Percentiles rank a stretch among this genome's conserved stretches.
These are phyloP conservation scores for Pterobdella sp. DNA, from an alignment of 2,888 invertebrate genomes.

Conservation along the genomic window DNA sequence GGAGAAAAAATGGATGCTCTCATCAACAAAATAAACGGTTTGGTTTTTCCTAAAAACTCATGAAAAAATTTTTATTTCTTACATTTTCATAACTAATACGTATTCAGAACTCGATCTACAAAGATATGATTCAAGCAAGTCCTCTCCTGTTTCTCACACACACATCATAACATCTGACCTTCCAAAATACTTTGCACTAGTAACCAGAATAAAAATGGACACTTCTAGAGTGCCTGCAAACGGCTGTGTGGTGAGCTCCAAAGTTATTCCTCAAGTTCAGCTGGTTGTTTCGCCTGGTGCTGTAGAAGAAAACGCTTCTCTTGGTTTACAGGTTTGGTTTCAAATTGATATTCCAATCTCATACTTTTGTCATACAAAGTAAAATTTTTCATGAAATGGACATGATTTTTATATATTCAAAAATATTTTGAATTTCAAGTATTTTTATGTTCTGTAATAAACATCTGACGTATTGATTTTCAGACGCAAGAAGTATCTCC, in stretches of 20 bases:
- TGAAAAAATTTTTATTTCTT: neutral
- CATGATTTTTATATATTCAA: too few species aligned
- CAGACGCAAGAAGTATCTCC: constrained; percentile 97
- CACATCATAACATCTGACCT: constrained; percentile 95
- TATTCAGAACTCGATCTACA: constrained; percentile 15
- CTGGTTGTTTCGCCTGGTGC: constrained; percentile 98
- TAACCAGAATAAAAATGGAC: constrained; percentile 75
- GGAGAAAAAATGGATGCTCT: constrained; percentile 20
- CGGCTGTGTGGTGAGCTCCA: constrained; percentile 96
- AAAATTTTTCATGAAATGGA: too few species aligned
- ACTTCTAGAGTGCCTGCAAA: constrained; percentile 97
- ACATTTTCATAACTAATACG: neutral
- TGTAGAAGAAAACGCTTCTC: constrained; percentile 97
- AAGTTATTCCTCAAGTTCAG: constrained; percentile 96
- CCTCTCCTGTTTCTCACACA: constrained; percentile 54
- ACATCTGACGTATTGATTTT: constrained; percentile 40
- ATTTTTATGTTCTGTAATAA: too few species aligned
- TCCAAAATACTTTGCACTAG: constrained; percentile 98
- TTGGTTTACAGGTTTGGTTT: constrained; percentile 98
- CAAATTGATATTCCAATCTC: too few species aligned
- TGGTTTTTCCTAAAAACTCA: neutral
- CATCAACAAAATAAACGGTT: constrained; percentile 21
- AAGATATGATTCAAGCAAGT: neutral
- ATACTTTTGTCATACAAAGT: too few species aligned
- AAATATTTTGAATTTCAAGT: too few species aligned